Conservation (phyloP, 2,113 vertebrate genomes). For the Mus pahari region DNA sequence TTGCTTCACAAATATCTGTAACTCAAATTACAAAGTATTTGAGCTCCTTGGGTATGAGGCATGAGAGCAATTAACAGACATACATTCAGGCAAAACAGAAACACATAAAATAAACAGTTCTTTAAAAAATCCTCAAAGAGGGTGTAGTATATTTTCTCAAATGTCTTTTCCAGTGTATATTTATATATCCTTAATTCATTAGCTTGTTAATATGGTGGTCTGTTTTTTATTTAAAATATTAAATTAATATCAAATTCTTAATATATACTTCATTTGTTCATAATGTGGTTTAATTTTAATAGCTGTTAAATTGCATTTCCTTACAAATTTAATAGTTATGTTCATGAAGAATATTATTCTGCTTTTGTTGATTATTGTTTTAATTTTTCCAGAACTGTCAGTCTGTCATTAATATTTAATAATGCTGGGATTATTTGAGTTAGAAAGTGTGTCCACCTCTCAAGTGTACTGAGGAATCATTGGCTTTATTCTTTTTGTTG, state of each 20-base stretch:
- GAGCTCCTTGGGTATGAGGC: background rate
- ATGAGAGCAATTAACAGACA: background rate
- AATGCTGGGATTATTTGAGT: background rate
- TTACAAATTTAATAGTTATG: background rate
- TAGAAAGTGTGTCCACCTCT: background rate
- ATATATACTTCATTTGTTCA: background rate
- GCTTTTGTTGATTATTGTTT: background rate
- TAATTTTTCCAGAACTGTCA: background rate
- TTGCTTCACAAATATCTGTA: background rate
- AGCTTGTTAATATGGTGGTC: background rate
- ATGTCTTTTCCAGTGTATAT: background rate
- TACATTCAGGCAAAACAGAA: background rate
- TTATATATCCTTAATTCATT: background rate
- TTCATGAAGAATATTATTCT: background rate
- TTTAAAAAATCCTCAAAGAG: background rate
- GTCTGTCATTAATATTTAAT: background rate
- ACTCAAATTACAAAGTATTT: background rate
- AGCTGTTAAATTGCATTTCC: background rate
- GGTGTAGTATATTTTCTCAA: background rate
- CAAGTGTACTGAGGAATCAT: background rate
- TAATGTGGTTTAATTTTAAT: background rate
- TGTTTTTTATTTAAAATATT: background rate
- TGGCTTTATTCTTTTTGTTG: background rate
- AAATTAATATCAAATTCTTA: conserved; percentile 21
- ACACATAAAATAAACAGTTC: background rate